phyloP scores from a whole-genome alignment of 1,140 invertebrate genomes.

The Holcopasites calliopsidis region DNA sequence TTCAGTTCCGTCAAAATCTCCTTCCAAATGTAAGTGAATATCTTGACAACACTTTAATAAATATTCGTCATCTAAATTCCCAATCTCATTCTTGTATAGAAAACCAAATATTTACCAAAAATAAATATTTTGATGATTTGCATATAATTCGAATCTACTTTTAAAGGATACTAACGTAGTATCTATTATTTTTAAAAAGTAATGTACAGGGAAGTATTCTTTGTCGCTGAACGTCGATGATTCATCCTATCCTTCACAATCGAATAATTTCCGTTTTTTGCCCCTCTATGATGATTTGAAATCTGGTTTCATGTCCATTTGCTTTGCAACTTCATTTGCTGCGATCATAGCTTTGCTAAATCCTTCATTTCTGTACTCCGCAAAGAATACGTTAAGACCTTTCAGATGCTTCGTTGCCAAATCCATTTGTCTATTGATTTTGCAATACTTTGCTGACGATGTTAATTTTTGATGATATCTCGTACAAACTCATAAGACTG shows the following conservation, averaged over 20 bases:
- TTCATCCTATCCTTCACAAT: slow-evolving; percentile 38
- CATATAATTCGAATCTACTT: slow-evolving; percentile 35
- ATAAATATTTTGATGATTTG: slow-evolving; percentile 43
- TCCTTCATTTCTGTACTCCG: slow-evolving; percentile 7
- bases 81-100: slow-evolving; percentile 30
- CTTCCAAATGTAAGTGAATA: slow-evolving; percentile 31
- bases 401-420: slow-evolving; percentile 14
- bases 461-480: slow-evolving; percentile 56
- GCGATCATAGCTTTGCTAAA: slow-evolving; percentile 7
- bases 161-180: slow-evolving; percentile 26
- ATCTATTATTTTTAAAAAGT: slow-evolving; percentile 41
- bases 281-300: slow-evolving; percentile 33
- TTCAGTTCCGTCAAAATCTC: slow-evolving; percentile 35
- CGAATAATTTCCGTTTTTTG: slow-evolving; percentile 30
- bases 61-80: slow-evolving; percentile 31
- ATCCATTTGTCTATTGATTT: slow-evolving; percentile 26
- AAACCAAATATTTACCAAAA: too few species aligned
- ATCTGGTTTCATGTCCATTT: slow-evolving; percentile 32
- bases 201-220: slow-evolving; percentile 31
- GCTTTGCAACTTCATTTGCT: slow-evolving; percentile 36
- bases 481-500: slow-evolving; percentile 49
- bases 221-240: slow-evolving; percentile 33
- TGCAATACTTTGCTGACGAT: slow-evolving; percentile 49
- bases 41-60: slow-evolving; percentile 39
- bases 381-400: slow-evolving; percentile 2